Evolutionary conservation across 2,797 vertebrate species (phyloP).

Genomic region (Poecilia wingei): DNA sequence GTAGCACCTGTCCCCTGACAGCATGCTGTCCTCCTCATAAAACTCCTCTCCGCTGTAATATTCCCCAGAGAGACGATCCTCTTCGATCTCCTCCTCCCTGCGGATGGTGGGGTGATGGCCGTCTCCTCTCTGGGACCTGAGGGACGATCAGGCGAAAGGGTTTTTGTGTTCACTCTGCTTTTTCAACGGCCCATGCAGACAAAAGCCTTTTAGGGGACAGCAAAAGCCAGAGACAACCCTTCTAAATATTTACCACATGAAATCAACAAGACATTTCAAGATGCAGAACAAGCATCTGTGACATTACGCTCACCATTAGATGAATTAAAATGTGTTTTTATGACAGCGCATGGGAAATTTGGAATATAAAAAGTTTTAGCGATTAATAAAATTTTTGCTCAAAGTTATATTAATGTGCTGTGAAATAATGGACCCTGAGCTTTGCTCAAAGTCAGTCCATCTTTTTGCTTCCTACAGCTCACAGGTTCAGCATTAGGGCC

Average conservation of each 20-base stretch:
- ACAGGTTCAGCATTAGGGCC: slow-evolving; percentile 37
- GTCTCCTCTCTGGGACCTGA: slow-evolving; percentile 89
- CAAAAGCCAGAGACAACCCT: slow-evolving; percentile 41
- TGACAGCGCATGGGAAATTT: neutral
- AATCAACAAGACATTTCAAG: slow-evolving; percentile 21
- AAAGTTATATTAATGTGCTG: slow-evolving; percentile 29
- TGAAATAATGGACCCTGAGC: slow-evolving; percentile 30
- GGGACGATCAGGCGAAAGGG: slow-evolving; percentile 29
- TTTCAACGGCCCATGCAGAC: slow-evolving; percentile 73
- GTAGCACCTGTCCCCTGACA: slow-evolving; percentile 88
- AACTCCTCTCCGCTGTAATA: slow-evolving; percentile 96
- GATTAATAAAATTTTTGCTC: neutral
- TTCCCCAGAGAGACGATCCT: slow-evolving; percentile 87
- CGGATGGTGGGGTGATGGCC: slow-evolving; percentile 89
- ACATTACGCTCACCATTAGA: slow-evolving; percentile 7
- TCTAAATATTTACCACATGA: slow-evolving; percentile 24
- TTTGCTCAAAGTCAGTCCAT: slow-evolving; percentile 59
- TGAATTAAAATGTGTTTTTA: slow-evolving; percentile 12
- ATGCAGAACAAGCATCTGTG: slow-evolving; percentile 24
- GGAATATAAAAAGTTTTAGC: neutral
- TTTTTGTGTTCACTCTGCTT: slow-evolving; percentile 10
- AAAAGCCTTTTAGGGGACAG: slow-evolving; percentile 67
- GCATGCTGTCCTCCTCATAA: slow-evolving; percentile 91
- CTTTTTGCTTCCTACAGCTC: slow-evolving; percentile 70
- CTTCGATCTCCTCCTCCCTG: slow-evolving; percentile 89